A percentile compares a stretch with the other conserved stretches of the same genome.
phyloP scores from a whole-genome alignment of 2,113 vertebrate species.

The Sebastes schlegelii region DNA sequence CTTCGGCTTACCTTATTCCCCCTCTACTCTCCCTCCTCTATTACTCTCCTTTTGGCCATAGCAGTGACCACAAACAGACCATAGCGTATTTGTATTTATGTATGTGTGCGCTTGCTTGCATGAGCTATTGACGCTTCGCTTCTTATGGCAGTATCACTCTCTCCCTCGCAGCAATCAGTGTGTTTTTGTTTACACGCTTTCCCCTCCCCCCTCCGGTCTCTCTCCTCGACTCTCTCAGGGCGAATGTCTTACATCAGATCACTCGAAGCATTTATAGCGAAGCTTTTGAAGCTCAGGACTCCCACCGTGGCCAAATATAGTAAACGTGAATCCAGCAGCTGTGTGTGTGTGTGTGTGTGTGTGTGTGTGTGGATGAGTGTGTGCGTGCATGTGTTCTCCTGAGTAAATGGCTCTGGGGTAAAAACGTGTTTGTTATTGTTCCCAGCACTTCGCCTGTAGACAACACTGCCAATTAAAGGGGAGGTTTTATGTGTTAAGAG shows the following conservation, averaged over 20 bases:
- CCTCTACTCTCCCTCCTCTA: neutral
- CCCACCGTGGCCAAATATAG: conserved; percentile 80
- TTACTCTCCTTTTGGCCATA: conserved; percentile 5
- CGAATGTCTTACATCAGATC: conserved; percentile 74
- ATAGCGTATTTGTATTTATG: neutral
- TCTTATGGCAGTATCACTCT: conserved; percentile 25
- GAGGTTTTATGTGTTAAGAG: conserved; percentile 79
- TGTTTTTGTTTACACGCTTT: conserved; percentile 68
- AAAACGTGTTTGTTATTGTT: conserved; percentile 85
- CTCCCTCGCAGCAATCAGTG: conserved; percentile 28
- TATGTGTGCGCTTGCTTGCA: neutral
- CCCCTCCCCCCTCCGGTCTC: conserved; percentile 14
- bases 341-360: conserved; percentile 48
- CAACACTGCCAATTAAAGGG: conserved; percentile 81
- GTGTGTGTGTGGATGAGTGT: conserved; percentile 23
- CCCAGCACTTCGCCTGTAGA: conserved; percentile 75
- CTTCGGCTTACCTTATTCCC: neutral
- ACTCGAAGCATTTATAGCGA: conserved; percentile 76
- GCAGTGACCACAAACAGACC: conserved; percentile 41
- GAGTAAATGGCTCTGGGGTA: conserved; percentile 73
- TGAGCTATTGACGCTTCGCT: conserved; percentile 10
- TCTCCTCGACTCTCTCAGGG: conserved; percentile 51
- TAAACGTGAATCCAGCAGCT: conserved; percentile 70
- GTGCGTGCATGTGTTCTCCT: conserved; percentile 61
- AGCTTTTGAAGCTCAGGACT: conserved; percentile 78